A percentile compares a stretch with the other conserved stretches of the same genome.
Conservation (phyloP, 2,888 invertebrate species). For the Amblyteles armatorius region DNA sequence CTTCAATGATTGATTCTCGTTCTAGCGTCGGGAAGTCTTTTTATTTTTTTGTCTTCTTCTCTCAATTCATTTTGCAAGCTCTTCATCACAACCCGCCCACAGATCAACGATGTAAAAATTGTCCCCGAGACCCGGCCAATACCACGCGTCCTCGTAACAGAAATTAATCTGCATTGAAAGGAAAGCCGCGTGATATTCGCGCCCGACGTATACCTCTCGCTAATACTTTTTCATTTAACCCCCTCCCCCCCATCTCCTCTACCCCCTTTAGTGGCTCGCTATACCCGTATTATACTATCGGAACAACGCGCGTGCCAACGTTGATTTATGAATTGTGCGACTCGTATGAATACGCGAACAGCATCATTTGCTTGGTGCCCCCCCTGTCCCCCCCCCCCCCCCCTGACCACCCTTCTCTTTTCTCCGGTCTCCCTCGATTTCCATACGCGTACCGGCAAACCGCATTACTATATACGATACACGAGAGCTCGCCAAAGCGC, state of each 20-base stretch:
- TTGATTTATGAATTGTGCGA: conserved; percentile 71
- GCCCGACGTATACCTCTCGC: conserved; percentile 57
- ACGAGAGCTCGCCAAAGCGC: conserved; percentile 50
- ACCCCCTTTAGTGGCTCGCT: not conserved
- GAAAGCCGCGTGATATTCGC: conserved; percentile 63
- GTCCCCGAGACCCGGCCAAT: conserved; percentile 24
- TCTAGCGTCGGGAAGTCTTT: conserved; percentile 5
- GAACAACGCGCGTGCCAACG: conserved; percentile 70
- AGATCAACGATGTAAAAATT: conserved; percentile 29
- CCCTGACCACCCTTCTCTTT: not conserved
- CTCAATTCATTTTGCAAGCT: conserved; percentile 25
- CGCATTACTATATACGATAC: conserved; percentile 55
- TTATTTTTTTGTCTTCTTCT: conserved; percentile 1
- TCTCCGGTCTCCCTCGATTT: conserved; percentile 64
- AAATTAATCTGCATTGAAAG: conserved; percentile 70
- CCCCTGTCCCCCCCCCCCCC: conserved; percentile 25
- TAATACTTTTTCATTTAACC: conserved; percentile 62
- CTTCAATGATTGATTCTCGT: conserved; percentile 56
- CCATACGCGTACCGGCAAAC: conserved; percentile 63
- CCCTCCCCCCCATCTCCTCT: conserved; percentile 29
- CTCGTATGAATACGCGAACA: conserved; percentile 69
- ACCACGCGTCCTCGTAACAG: conserved; percentile 56
- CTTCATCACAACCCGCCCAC: conserved; percentile 23
- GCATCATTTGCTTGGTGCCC: conserved; percentile 68
- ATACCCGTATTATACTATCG: conserved; percentile 65